phyloP scores from a whole-genome alignment of 2,888 invertebrate genomes.

The Myopa tessellatipennis region DNA sequence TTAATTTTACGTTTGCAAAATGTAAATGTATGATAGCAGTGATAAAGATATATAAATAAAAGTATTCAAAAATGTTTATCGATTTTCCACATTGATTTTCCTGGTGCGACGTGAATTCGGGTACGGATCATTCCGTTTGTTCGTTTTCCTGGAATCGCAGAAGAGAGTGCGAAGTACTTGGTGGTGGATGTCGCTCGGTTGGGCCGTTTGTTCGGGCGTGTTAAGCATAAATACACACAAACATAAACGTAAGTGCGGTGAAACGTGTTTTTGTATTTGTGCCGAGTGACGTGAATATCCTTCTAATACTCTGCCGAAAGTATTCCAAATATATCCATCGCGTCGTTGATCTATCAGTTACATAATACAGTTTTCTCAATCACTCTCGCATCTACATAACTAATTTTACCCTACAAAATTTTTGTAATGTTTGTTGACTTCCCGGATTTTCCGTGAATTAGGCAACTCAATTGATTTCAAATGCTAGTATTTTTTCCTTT shows the following conservation, averaged over 20 bases:
- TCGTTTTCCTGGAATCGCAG: background rate
- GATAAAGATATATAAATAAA: constrained; percentile 15
- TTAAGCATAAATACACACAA: constrained; percentile 15
- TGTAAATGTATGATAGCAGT: background rate
- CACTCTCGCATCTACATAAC: no score
- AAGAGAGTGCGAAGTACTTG: constrained; percentile 12
- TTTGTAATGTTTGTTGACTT: no score
- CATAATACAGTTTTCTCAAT: no score
- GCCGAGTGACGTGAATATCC: background rate
- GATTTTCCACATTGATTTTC: constrained; percentile 30
- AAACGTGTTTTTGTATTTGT: no score
- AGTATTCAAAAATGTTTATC: constrained; percentile 34
- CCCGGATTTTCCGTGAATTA: no score
- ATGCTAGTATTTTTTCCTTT: no score
- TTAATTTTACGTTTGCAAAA: no score
- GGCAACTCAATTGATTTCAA: no score
- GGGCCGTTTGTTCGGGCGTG: constrained; percentile 30
- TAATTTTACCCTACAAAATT: no score
- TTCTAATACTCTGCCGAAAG: no score
- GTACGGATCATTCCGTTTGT: constrained; percentile 24
- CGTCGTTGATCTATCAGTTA: no score
- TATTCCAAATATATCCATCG: no score
- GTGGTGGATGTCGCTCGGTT: constrained; percentile 18
- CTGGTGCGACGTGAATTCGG: constrained; percentile 29
- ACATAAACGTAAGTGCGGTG: background rate